Conservation (phyloP, 2,797 vertebrate genomes). For the Kryptopterus vitreolus region DNA sequence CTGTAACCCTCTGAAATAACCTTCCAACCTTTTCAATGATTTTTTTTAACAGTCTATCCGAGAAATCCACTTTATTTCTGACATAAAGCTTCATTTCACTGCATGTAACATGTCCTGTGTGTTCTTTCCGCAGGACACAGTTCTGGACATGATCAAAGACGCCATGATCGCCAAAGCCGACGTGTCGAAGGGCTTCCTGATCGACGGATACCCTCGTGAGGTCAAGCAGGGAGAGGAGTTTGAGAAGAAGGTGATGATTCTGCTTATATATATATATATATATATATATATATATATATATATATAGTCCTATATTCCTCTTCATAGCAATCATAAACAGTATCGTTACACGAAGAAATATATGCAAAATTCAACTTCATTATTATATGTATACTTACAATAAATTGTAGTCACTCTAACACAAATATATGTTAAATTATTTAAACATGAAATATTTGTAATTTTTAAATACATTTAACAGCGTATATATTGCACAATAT, state of each 20-base stretch:
- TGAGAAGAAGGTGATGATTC: slow-evolving; percentile 84
- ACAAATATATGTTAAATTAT: background rate
- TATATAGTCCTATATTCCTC: too few species aligned
- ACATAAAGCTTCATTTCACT: background rate
- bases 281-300: too few species aligned
- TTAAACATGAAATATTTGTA: too few species aligned
- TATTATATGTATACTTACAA: background rate
- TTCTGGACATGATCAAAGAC: slow-evolving; percentile 95
- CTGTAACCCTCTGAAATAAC: background rate
- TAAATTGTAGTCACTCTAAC: background rate
- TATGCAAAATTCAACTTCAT: background rate
- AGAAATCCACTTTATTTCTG: background rate
- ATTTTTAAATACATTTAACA: too few species aligned
- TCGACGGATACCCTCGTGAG: slow-evolving; percentile 95
- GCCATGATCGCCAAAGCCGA: slow-evolving; percentile 94
- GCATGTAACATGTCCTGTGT: background rate
- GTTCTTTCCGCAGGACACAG: slow-evolving; percentile 81
- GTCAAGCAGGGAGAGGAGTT: slow-evolving; percentile 97
- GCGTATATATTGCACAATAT: background rate
- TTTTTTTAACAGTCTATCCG: background rate
- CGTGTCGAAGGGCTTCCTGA: slow-evolving; percentile 91
- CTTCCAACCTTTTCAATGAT: background rate
- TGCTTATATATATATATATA: too few species aligned
- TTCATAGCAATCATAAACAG: background rate
- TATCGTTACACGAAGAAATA: background rate